Percentiles rank a stretch among this genome's conserved stretches.
Conservation (phyloP, 2,888 invertebrate genomes). For the Lydus trimaculatus region DNA sequence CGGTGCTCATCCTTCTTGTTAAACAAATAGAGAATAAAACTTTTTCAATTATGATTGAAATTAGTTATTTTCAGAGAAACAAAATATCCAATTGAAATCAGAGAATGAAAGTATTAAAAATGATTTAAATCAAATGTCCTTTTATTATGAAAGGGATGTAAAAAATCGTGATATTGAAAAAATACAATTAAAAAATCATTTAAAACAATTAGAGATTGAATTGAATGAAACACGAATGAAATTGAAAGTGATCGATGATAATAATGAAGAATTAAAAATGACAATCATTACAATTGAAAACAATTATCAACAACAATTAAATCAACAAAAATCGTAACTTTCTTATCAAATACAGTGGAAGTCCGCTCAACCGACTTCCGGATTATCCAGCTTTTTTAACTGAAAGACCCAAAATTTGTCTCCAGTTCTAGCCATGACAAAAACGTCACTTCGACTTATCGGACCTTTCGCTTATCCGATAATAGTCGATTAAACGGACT, state of each 20-base stretch:
- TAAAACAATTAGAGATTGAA: slow-evolving; percentile 58
- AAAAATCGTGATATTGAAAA: slow-evolving; percentile 69
- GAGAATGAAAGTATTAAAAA: slow-evolving; percentile 67
- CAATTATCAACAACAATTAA: slow-evolving; percentile 40
- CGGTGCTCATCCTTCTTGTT: too few species aligned
- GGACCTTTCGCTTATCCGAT: too few species aligned
- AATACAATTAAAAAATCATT: slow-evolving; percentile 57
- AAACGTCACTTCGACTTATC: too few species aligned
- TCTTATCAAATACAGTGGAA: too few species aligned
- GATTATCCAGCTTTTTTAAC: too few species aligned
- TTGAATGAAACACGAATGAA: slow-evolving; percentile 52
- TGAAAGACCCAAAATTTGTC: too few species aligned
- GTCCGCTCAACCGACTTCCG: too few species aligned
- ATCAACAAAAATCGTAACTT: slow-evolving; percentile 14
- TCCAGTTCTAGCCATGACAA: too few species aligned
- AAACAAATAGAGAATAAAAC: too few species aligned
- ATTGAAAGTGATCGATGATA: slow-evolving; percentile 47
- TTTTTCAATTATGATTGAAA: neutral
- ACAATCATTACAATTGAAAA: slow-evolving; percentile 50
- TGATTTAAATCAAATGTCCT: slow-evolving; percentile 67
- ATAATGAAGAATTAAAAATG: slow-evolving; percentile 45
- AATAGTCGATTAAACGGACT: too few species aligned
- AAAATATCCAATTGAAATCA: slow-evolving; percentile 65
- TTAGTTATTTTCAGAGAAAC: slow-evolving; percentile 66
- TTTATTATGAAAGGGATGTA: slow-evolving; percentile 65